Percentiles rank a stretch among this genome's conserved stretches.
Evolutionary conservation across 2,113 vertebrate species (phyloP).

Genomic region (Xiphophorus hellerii): DNA sequence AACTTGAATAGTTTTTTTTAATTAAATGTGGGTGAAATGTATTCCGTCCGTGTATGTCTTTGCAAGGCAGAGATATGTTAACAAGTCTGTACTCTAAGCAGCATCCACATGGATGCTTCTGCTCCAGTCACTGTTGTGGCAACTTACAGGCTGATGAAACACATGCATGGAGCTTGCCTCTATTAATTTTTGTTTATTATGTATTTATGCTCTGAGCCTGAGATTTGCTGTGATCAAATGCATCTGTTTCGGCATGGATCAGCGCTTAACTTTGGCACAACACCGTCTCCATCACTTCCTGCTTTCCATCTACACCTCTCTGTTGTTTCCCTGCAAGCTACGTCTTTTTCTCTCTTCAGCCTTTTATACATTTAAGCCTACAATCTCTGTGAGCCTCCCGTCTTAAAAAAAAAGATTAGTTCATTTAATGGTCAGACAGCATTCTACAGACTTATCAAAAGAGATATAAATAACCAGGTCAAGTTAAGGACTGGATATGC

Average conservation of each 20-base stretch:
- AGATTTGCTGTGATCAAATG: constrained; percentile 79
- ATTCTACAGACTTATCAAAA: constrained; percentile 67
- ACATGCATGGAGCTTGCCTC: constrained; percentile 57
- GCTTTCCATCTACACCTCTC: constrained; percentile 52
- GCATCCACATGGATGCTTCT: constrained; percentile 79
- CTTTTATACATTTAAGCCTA: constrained; percentile 48
- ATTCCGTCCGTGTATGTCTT: constrained; percentile 61
- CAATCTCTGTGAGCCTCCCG: constrained; percentile 50
- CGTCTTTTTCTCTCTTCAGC: constrained; percentile 27
- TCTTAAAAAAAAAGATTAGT: constrained; percentile 62
- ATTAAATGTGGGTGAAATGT: constrained; percentile 58
- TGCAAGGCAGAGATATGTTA: constrained; percentile 72
- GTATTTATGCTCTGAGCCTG: constrained; percentile 78
- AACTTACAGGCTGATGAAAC: constrained; percentile 68
- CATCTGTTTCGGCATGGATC: constrained; percentile 76
- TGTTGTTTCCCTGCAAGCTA: constrained; percentile 37
- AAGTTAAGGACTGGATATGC: constrained; percentile 40
- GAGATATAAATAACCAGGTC: constrained; percentile 65
- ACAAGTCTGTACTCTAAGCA: constrained; percentile 74
- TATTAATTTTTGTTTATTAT: constrained; percentile 79
- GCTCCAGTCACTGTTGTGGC: constrained; percentile 69
- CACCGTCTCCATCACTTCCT: constrained; percentile 58
- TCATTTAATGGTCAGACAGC: constrained; percentile 70
- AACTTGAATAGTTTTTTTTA: constrained; percentile 31
- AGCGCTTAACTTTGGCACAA: constrained; percentile 69